phyloP scores from a whole-genome alignment of 2,113 vertebrate genomes.

The Notiomystis cincta region DNA sequence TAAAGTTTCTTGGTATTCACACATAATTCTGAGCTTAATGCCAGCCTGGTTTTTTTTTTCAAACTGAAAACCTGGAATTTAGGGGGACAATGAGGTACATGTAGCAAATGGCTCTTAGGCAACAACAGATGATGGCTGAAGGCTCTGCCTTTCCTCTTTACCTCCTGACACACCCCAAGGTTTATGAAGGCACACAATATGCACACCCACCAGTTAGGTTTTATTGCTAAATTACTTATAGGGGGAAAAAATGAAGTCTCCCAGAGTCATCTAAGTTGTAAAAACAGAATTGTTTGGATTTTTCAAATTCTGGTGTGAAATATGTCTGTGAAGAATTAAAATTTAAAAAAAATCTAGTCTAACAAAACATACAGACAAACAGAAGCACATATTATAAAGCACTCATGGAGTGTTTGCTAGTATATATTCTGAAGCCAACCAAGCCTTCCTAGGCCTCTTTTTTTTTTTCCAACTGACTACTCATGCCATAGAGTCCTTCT shows the following conservation, averaged over 20 bases:
- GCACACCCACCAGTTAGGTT: slow-evolving; percentile 29
- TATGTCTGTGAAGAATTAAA: background rate
- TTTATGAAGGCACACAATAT: slow-evolving; percentile 40
- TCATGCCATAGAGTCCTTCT: background rate
- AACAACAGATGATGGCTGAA: background rate
- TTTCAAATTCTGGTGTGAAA: background rate
- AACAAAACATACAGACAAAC: background rate
- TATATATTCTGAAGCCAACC: background rate
- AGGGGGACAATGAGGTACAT: background rate
- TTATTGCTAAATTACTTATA: slow-evolving; percentile 51
- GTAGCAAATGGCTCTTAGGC: background rate
- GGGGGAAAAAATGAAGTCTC: background rate
- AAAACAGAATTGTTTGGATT: background rate
- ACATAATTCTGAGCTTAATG: background rate
- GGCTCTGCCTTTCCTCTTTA: slow-evolving; percentile 27
- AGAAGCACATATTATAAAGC: background rate
- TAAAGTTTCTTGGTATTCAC: background rate
- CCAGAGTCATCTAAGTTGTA: background rate
- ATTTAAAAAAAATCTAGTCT: background rate
- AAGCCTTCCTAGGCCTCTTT: background rate
- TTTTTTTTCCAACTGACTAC: background rate
- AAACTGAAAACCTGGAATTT: background rate
- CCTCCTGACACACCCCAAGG: background rate
- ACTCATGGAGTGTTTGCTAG: background rate
- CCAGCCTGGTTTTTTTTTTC: background rate